phyloP scores from a whole-genome alignment of 2,113 vertebrate species.

The Azemiops feae region DNA sequence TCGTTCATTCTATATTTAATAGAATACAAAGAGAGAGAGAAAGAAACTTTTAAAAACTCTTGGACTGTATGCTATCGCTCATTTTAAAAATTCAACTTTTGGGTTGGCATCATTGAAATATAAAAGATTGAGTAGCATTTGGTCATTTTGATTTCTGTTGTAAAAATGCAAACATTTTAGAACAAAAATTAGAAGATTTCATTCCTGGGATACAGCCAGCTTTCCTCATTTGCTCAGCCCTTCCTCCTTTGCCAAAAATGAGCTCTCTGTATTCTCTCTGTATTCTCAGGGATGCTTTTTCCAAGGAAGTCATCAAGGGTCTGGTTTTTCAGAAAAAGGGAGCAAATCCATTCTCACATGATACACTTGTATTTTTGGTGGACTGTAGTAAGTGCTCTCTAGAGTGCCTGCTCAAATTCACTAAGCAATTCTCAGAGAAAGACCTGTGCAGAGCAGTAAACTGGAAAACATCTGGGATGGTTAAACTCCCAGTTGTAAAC shows the following conservation, averaged over 20 bases:
- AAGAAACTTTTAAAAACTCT: background rate
- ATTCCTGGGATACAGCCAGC: background rate
- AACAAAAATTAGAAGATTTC: background rate
- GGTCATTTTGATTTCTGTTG: background rate
- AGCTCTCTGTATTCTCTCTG: background rate
- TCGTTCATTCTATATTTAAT: background rate
- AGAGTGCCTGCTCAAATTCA: background rate
- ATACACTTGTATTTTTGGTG: background rate
- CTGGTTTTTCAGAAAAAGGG: background rate
- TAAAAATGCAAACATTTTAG: background rate
- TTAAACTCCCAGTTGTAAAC: background rate
- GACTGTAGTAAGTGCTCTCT: background rate
- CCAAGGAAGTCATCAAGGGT: background rate
- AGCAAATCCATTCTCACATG: background rate
- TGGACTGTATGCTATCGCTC: background rate
- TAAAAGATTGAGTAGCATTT: fast-evolving
- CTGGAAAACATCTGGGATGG: background rate
- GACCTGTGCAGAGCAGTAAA: background rate
- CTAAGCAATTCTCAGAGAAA: background rate
- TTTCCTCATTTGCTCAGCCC: background rate
- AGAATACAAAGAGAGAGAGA: background rate
- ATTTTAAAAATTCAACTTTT: background rate
- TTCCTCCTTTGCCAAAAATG: background rate
- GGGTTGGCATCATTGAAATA: background rate
- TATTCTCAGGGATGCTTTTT: too few species aligned